These are phyloP conservation scores for Proctacanthus coquilletti DNA, from an alignment of 1,140 invertebrate genomes.

Conservation along the genomic window DNA sequence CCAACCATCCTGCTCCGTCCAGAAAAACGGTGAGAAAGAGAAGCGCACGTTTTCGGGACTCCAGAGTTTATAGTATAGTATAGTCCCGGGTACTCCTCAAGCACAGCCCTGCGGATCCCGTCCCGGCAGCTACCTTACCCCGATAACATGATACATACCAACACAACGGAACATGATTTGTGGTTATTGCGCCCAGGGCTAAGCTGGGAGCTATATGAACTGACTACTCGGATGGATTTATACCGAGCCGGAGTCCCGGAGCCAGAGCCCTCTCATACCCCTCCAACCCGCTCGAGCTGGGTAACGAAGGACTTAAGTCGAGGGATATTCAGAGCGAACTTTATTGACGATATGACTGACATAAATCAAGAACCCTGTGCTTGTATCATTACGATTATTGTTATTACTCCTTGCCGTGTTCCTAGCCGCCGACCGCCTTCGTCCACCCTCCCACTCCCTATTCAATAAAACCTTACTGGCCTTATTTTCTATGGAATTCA, in stretches of 20 bases:
- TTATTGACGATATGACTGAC: slow-evolving; percentile 1
- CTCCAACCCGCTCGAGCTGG: too few relatives aligned
- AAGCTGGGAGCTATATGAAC: neutral
- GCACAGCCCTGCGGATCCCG: too few relatives aligned
- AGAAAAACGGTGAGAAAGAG: too few relatives aligned
- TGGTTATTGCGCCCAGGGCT: neutral
- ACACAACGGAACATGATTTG: neutral
- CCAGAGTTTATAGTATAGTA: too few relatives aligned
- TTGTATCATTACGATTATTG: slow-evolving; percentile 1
- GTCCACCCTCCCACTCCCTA: neutral
- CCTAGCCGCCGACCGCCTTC: neutral
- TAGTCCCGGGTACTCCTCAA: too few relatives aligned
- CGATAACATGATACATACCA: too few relatives aligned
- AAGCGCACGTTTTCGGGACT: too few relatives aligned
- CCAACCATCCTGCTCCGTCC: too few relatives aligned
- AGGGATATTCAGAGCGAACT: neutral
- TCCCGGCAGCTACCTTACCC: too few relatives aligned
- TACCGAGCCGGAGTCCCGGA: neutral
- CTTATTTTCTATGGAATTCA: too few relatives aligned
- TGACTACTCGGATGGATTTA: slow-evolving; percentile 1
- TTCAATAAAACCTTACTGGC: too few relatives aligned
- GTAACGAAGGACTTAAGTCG: neutral
- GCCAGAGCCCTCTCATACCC: too few relatives aligned
- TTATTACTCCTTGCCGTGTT: neutral
- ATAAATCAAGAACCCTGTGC: neutral